Conservation (phyloP, 2,113 vertebrate species). For the Chlamydotis undulata region DNA sequence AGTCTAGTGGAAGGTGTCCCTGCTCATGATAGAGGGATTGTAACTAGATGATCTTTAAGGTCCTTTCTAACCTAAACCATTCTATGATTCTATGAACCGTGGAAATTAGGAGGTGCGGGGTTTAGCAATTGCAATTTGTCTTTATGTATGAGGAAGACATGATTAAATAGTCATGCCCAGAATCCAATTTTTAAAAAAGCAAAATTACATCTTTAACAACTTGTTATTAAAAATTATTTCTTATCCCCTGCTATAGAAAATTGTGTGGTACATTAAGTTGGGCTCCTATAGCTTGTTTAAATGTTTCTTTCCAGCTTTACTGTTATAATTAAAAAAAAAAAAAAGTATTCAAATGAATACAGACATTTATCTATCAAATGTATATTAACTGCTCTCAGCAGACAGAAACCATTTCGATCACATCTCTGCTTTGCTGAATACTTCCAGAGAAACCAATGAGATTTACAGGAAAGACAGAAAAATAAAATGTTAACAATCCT, state of each 20-base stretch:
- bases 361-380: neutral
- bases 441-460: neutral
- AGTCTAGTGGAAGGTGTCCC: no score
- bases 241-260: neutral
- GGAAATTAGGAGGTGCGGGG: no score
- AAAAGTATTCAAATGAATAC: neutral
- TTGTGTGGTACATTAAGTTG: neutral
- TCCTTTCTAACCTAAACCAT: no score
- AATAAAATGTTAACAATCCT: neutral
- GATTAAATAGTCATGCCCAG: neutral
- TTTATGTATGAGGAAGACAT: neutral
- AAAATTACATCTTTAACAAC: neutral
- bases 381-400: neutral
- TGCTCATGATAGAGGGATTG: no score
- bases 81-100: no score
- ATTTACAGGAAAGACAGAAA: neutral
- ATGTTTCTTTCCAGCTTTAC: neutral
- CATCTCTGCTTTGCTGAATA: neutral
- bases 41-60: no score
- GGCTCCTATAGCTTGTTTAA: fast-evolving
- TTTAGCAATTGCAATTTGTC: neutral
- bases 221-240: neutral
- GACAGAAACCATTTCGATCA: neutral
- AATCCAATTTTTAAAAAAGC: neutral
- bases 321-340: neutral